phyloP scores from a whole-genome alignment of 2,797 vertebrate species.

The Lagocephalus sceleratus region DNA sequence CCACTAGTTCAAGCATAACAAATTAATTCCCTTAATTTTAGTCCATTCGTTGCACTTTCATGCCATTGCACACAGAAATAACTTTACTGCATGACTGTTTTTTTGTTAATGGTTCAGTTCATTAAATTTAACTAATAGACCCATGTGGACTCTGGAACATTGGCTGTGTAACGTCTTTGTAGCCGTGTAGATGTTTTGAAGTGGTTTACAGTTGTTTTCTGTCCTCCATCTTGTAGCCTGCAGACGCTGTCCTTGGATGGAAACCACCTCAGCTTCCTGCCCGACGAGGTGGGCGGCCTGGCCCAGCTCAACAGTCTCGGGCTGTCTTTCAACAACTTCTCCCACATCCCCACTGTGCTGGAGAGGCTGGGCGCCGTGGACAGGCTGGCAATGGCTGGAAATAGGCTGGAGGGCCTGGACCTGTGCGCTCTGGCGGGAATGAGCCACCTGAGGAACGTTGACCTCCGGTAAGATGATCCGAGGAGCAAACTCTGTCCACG shows the following conservation, averaged over 20 bases:
- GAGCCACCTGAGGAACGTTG: slow-evolving; percentile 86
- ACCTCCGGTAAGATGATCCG: slow-evolving; percentile 84
- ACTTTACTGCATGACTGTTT: background rate
- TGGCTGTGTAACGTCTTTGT: slow-evolving; percentile 3
- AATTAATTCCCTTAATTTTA: background rate
- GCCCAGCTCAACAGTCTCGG: slow-evolving; percentile 86
- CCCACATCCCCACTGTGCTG: slow-evolving; percentile 82
- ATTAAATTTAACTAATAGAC: slow-evolving; percentile 23
- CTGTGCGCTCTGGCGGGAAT: slow-evolving; percentile 79
- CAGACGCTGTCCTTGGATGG: slow-evolving; percentile 93
- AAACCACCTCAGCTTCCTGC: slow-evolving; percentile 86
- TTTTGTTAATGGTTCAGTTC: slow-evolving; percentile 22
- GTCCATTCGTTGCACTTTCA: background rate
- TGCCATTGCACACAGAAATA: background rate
- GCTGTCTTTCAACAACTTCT: slow-evolving; percentile 92
- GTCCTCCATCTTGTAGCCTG: slow-evolving; percentile 72
- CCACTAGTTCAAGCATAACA: background rate
- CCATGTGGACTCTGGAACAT: slow-evolving; percentile 19
- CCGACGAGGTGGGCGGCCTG: slow-evolving; percentile 86
- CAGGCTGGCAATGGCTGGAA: slow-evolving; percentile 90
- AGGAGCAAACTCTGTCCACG: slow-evolving; percentile 1
- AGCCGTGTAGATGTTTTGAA: slow-evolving; percentile 16
- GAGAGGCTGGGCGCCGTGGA: slow-evolving; percentile 83
- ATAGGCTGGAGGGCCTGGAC: slow-evolving; percentile 81
- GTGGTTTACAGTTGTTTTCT: slow-evolving; percentile 1